Conservation (phyloP, 2,113 vertebrate species). For the Nothoprocta perdicaria region DNA sequence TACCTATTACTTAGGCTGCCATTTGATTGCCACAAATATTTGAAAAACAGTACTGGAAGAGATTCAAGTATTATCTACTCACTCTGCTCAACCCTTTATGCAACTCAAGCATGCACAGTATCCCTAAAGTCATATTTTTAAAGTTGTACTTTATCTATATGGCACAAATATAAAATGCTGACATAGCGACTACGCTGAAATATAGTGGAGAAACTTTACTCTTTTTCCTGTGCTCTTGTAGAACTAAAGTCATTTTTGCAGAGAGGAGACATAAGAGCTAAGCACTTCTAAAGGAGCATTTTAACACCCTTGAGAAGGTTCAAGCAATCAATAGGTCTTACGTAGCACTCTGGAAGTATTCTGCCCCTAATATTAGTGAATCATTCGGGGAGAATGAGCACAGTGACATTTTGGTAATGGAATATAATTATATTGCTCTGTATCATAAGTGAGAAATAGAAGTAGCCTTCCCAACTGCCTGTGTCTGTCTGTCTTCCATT, state of each 20-base stretch:
- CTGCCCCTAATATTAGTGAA: not conserved
- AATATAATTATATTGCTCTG: not conserved
- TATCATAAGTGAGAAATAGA: not conserved
- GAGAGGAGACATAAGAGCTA: not conserved
- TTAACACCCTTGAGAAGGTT: not conserved
- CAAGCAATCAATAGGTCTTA: conserved; percentile 5
- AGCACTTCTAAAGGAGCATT: not conserved
- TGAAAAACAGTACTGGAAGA: not conserved
- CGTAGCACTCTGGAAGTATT: not conserved
- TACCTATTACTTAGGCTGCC: not conserved
- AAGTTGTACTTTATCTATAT: not conserved
- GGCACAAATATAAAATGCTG: not conserved
- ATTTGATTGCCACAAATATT: not conserved
- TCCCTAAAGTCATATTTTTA: not conserved
- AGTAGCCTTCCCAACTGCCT: not conserved
- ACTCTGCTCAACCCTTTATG: not conserved
- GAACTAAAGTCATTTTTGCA: not conserved
- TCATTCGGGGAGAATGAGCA: not conserved
- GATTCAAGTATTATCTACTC: not conserved
- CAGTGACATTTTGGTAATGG: not conserved
- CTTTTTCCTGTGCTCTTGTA: not conserved
- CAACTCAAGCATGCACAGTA: not conserved
- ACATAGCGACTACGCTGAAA: not conserved
- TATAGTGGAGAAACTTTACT: not conserved
- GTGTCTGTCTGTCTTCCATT: not conserved